Evolutionary conservation across 2,888 invertebrate genomes (phyloP).

Genomic region (Euplexia lucipara): DNA sequence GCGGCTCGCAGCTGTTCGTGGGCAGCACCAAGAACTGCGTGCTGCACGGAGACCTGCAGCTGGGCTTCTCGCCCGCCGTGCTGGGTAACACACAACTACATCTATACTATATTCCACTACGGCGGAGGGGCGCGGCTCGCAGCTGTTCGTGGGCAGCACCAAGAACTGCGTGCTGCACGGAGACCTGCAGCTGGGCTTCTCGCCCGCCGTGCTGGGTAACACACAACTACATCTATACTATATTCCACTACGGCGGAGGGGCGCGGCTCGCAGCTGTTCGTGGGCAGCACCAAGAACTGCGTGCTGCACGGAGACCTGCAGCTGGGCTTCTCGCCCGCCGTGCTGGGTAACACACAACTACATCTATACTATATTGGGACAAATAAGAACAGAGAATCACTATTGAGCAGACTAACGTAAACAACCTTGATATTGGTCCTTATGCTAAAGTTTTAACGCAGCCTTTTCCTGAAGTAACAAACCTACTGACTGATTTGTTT

Average conservation of each 20-base stretch:
- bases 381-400: too few species aligned
- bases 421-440: too few species aligned
- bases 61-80: conserved; percentile 94
- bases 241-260: too few species aligned
- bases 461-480: too few species aligned
- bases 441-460: too few species aligned
- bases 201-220: conserved; percentile 92
- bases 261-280: conserved; percentile 94
- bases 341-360: conserved; percentile 87
- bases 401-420: too few species aligned
- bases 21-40: conserved; percentile 97
- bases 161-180: conserved; percentile 95
- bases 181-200: conserved; percentile 93
- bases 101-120: too few species aligned
- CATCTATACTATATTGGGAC: too few species aligned
- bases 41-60: conserved; percentile 93
- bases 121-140: conserved; percentile 96
- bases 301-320: conserved; percentile 94
- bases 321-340: conserved; percentile 94
- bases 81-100: conserved; percentile 78
- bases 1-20: conserved; percentile 95
- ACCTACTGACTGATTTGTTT: too few species aligned
- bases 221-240: too few species aligned
- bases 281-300: conserved; percentile 97
- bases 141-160: conserved; percentile 96